phyloP scores from a whole-genome alignment of 2,797 vertebrate genomes.

The Sebastes baramenuke region DNA sequence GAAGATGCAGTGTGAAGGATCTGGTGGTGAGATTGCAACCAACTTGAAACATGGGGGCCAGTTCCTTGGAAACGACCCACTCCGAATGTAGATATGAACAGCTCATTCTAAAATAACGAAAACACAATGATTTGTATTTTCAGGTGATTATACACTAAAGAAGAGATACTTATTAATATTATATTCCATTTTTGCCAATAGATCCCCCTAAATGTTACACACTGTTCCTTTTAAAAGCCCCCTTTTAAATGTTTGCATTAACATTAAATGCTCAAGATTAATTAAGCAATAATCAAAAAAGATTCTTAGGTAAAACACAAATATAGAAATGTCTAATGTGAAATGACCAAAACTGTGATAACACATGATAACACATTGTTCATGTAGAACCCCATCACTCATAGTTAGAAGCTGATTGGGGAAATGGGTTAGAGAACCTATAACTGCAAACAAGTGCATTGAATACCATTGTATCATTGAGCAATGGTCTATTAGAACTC shows the following conservation, averaged over 20 bases:
- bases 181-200: background rate
- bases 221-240: background rate
- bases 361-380: background rate
- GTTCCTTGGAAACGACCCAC: background rate
- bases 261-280: background rate
- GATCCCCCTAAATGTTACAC: background rate
- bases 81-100: rapidly evolving
- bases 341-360: no score
- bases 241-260: no score
- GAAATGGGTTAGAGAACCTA: background rate
- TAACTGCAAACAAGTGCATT: background rate
- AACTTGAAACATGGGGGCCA: background rate
- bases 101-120: background rate
- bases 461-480: background rate
- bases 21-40: background rate
- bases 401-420: background rate
- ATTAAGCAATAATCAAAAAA: background rate
- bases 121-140: background rate
- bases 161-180: background rate
- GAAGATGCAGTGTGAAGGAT: background rate
- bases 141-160: background rate
- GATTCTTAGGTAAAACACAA: no score
- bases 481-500: no score
- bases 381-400: background rate
- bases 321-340: no score